Evolutionary conservation across 2,888 invertebrate genomes (phyloP).

Genomic region (Anorthoa munda): DNA sequence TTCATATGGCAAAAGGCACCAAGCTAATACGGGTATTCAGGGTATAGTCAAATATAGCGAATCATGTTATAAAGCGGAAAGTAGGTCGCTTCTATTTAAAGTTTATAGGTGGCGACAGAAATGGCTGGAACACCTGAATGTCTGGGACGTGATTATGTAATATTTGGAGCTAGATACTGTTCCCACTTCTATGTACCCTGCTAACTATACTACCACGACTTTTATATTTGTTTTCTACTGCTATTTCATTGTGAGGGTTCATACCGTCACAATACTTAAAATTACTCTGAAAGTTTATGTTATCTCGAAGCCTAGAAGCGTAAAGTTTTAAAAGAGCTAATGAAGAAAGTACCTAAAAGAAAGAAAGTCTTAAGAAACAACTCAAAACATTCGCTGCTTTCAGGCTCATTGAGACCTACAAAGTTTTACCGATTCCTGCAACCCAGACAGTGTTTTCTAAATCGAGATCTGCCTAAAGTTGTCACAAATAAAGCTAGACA

Average conservation of each 20-base stretch:
- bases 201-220: neutral
- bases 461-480: slow-evolving; percentile 5
- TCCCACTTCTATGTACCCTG: neutral
- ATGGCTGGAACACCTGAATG: slow-evolving; percentile 53
- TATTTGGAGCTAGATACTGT: slow-evolving; percentile 8
- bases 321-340: slow-evolving; percentile 35
- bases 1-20: neutral
- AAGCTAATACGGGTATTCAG: slow-evolving; percentile 11
- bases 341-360: slow-evolving; percentile 1
- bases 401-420: neutral
- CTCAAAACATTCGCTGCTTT: slow-evolving; percentile 12
- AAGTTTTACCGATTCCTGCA: neutral
- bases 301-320: slow-evolving; percentile 6
- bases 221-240: neutral
- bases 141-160: slow-evolving; percentile 35
- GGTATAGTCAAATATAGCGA: slow-evolving; percentile 38
- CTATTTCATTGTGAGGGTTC: neutral
- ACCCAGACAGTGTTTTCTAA: slow-evolving; percentile 20
- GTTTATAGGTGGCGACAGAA: slow-evolving; percentile 44
- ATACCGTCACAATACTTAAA: slow-evolving; percentile 3
- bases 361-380: slow-evolving; percentile 4
- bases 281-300: slow-evolving; percentile 14
- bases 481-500: neutral
- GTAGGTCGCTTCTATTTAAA: slow-evolving; percentile 57
- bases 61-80: slow-evolving; percentile 48